These are phyloP conservation scores for Phylloscopus trochilus DNA, from an alignment of 2,113 vertebrate species.

Conservation along the genomic window DNA sequence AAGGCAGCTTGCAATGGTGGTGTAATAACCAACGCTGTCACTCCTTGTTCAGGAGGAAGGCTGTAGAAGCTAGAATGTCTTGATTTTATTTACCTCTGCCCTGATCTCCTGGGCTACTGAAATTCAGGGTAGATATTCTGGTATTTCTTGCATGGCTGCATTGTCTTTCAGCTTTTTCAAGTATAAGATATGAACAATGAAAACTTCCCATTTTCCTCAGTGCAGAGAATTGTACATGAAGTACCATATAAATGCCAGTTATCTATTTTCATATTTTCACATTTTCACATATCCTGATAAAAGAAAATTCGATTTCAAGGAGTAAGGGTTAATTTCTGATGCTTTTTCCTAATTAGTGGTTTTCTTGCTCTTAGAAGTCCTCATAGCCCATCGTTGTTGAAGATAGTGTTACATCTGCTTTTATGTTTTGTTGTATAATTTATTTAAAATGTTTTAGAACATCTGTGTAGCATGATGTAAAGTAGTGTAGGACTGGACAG, in stretches of 20 bases:
- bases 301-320: neutral
- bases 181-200: neutral
- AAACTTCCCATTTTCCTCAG: neutral
- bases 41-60: neutral
- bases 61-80: neutral
- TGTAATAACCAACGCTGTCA: neutral
- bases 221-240: neutral
- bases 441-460: neutral
- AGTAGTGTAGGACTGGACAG: neutral
- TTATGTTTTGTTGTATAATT: neutral
- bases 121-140: neutral
- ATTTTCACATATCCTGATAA: neutral
- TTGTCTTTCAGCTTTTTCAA: neutral
- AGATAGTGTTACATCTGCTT: neutral
- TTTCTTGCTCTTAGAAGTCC: neutral
- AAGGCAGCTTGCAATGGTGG: neutral
- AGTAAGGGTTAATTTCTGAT: neutral
- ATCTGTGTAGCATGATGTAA: neutral
- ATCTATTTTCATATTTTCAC: neutral
- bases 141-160: neutral
- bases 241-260: neutral
- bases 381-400: neutral
- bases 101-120: neutral
- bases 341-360: neutral
- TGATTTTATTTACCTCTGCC: neutral